Evolutionary conservation across 2,888 invertebrate species (phyloP).

Genomic region (Leucania comma): DNA sequence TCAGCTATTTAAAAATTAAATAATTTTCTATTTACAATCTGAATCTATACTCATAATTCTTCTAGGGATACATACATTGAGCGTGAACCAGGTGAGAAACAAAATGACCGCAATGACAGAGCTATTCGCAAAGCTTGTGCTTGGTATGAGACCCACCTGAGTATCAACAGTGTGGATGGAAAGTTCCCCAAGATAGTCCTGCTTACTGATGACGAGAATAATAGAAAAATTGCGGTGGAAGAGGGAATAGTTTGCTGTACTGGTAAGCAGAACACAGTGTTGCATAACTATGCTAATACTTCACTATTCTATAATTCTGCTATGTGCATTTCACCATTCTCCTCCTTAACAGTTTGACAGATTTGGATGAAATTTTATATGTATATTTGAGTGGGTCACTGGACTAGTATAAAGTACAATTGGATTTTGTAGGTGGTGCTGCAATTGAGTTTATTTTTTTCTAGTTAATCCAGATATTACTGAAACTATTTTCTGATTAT

Average conservation of each 20-base stretch:
- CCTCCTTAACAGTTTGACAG: too few species aligned
- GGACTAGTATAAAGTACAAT: too few species aligned
- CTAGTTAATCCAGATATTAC: too few species aligned
- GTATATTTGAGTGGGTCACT: too few species aligned
- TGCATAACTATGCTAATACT: not conserved
- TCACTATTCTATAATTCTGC: too few species aligned
- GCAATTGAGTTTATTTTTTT: too few species aligned
- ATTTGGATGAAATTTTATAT: too few species aligned
- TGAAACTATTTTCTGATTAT: too few species aligned
- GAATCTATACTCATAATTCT: not conserved
- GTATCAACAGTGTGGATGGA: conserved; percentile 73
- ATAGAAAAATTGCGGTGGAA: conserved; percentile 93
- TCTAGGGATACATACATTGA: conserved; percentile 96
- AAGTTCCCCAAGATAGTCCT: conserved; percentile 92
- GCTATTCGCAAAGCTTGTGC: conserved; percentile 95
- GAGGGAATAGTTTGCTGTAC: conserved; percentile 93
- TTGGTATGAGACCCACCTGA: conserved; percentile 96
- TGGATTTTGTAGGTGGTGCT: too few species aligned
- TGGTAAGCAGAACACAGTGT: conserved; percentile 86
- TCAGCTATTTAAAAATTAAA: not conserved
- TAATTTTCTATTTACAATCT: not conserved
- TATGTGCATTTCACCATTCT: too few species aligned
- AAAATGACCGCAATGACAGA: conserved; percentile 97
- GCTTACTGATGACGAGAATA: conserved; percentile 96
- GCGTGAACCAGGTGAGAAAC: conserved; percentile 94